phyloP scores from a whole-genome alignment of 2,113 vertebrate genomes.

The Pachycephala philippinensis region DNA sequence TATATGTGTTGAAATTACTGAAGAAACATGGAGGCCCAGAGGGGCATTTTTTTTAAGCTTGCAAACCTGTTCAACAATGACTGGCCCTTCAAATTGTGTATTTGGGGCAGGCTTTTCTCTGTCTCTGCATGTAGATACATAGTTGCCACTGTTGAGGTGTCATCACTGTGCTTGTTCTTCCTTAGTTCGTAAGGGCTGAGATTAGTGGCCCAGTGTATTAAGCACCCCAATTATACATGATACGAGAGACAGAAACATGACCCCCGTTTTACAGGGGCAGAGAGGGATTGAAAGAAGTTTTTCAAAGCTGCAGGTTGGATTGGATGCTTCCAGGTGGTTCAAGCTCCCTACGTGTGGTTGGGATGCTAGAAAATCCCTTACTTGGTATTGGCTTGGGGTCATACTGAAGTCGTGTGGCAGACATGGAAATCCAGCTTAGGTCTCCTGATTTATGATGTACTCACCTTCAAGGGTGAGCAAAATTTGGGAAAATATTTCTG shows the following conservation, averaged over 20 bases:
- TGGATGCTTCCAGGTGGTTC: background rate
- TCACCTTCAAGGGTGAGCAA: background rate
- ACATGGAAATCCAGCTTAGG: background rate
- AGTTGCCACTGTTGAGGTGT: background rate
- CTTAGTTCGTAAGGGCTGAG: background rate
- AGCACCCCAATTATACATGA: accelerated
- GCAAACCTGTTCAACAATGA: background rate
- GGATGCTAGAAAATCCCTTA: background rate
- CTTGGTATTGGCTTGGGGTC: background rate
- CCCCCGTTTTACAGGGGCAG: background rate
- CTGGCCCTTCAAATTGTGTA: background rate
- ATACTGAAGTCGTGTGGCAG: background rate
- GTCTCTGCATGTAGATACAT: background rate
- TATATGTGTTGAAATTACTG: background rate
- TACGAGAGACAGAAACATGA: background rate
- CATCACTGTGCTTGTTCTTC: background rate
- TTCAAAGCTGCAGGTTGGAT: background rate
- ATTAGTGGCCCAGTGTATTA: background rate
- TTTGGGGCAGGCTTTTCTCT: background rate
- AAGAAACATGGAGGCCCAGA: background rate
- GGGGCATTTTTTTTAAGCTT: background rate
- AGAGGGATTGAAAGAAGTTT: background rate
- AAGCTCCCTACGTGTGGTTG: background rate
- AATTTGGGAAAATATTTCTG: background rate
- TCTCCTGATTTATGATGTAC: background rate